Base-by-base conservation (phyloP, 2,113 vertebrate genomes). In the Laticauda colubrina region DNA sequence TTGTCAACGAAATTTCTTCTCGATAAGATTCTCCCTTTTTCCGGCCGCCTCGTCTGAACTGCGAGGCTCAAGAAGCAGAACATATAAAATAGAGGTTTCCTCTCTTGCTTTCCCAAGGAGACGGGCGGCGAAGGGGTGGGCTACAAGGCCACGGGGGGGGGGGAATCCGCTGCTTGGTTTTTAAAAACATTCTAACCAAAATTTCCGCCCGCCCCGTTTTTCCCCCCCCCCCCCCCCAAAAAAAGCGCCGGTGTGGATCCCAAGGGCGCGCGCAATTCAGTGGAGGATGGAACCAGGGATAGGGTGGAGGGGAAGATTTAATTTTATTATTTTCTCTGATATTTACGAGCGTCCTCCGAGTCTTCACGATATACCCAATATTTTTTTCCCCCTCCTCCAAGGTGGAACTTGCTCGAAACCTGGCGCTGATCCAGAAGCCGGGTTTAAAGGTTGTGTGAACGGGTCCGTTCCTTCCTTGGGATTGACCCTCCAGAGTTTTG, bases 401-500 rank as follows among this genome's bases (percentile, higher is more conserved):
- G 21, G 7, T 57, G 57, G 11, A 57, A 39, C 1, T 48, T 14
- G 56, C 45, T 2, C 34, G 18, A 48, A 48, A 48, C 11, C 57
- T 43, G 48, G n/a, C 86, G 12, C 7, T 18, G 34, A 81, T 81
- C 5, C 5, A 81, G 69, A 39, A 15, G n/a, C 69, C 34, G 15
- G 3, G 29, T 29, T 29, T n/a, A 29, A 10, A n/a, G 29, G 29
- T 69, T 69, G 61, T 39, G 69, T 39, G 69, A 75, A 81, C 5
- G 29, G 29, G 29, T n/a, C 29, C 14, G 5, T 6, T 20, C 69
- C 69, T 34, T 39, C 15, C 15, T n/a, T 12, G 23, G 34, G 18
- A 2, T 5, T 93, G 88, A 94, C 95, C 93, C 95, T 93, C 59
- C 89, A 81, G 94, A 92, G 89, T 94, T 92, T 94, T 14, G 93